These are phyloP conservation scores for Hippoglossus hippoglossus DNA, from an alignment of 2,797 vertebrate genomes.

Conservation along the genomic window DNA sequence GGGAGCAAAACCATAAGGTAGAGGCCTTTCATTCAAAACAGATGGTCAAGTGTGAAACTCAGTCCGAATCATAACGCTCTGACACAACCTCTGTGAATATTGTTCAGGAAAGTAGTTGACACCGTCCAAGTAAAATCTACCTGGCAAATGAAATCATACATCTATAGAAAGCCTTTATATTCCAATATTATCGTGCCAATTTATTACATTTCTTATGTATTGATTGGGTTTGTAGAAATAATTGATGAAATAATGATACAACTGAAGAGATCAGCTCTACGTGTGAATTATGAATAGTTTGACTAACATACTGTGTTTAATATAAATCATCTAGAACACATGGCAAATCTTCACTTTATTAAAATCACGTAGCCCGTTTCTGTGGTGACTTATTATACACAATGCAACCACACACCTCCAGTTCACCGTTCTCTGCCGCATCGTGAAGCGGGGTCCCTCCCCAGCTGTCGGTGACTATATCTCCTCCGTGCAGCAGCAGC, in stretches of 20 bases:
- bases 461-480: slow-evolving; percentile 91
- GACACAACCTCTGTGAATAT: neutral
- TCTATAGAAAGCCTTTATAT: neutral
- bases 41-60: slow-evolving; percentile 32
- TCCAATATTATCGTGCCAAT: neutral
- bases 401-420: slow-evolving; percentile 85
- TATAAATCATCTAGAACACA: neutral
- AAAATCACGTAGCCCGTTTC: neutral
- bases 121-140: neutral
- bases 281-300: neutral
- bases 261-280: neutral
- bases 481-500: slow-evolving; percentile 95
- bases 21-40: slow-evolving; percentile 55
- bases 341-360: neutral
- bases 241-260: neutral
- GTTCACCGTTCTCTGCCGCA: slow-evolving; percentile 94
- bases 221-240: too few species aligned
- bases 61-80: slow-evolving; percentile 3
- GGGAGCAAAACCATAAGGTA: slow-evolving; percentile 18
- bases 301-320: neutral
- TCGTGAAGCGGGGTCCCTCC: slow-evolving; percentile 95
- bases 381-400: neutral
- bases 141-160: neutral
- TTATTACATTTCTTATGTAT: neutral
- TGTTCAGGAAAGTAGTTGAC: neutral